These are phyloP conservation scores for Hylomyscus alleni DNA, from an alignment of 2,797 vertebrate genomes.

Conservation along the genomic window DNA sequence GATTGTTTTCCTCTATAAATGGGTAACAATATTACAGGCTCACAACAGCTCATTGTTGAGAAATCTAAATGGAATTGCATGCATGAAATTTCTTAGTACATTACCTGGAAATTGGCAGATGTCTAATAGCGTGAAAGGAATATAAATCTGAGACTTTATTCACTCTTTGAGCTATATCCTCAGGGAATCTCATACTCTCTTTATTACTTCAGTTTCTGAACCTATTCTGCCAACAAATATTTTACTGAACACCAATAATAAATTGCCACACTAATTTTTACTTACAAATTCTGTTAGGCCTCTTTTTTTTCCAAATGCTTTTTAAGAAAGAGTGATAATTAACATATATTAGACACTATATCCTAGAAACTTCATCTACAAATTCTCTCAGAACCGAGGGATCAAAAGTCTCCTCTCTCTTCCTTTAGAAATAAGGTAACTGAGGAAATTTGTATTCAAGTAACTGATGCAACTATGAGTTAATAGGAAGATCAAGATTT, in stretches of 20 bases:
- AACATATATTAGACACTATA: background rate
- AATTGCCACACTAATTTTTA: conserved; percentile 26
- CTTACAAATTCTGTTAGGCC: conserved; percentile 11
- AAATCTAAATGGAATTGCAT: conserved; percentile 19
- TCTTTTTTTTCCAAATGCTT: background rate
- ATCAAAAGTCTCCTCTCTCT: background rate
- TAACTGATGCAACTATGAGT: background rate
- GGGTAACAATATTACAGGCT: background rate
- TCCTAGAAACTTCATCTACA: conserved; percentile 1
- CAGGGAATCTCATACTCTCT: background rate
- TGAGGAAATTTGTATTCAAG: background rate
- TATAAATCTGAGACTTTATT: conserved; percentile 32
- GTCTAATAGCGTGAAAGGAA: background rate
- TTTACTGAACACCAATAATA: conserved; percentile 2
- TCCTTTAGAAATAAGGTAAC: conserved; percentile 25
- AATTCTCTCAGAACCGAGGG: background rate
- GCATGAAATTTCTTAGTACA: conserved; percentile 6
- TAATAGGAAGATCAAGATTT: background rate
- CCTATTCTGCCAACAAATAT: background rate
- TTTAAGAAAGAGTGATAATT: conserved; percentile 10
- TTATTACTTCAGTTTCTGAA: conserved; percentile 21
- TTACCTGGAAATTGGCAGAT: conserved; percentile 12
- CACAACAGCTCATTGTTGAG: background rate
- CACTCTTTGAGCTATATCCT: background rate
- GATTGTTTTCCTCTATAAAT: conserved; percentile 42